Evolutionary conservation across 2,888 invertebrate genomes (phyloP), one percentile per base, ranked within the genome.

Genomic region (Teleiodes luculella): DNA sequence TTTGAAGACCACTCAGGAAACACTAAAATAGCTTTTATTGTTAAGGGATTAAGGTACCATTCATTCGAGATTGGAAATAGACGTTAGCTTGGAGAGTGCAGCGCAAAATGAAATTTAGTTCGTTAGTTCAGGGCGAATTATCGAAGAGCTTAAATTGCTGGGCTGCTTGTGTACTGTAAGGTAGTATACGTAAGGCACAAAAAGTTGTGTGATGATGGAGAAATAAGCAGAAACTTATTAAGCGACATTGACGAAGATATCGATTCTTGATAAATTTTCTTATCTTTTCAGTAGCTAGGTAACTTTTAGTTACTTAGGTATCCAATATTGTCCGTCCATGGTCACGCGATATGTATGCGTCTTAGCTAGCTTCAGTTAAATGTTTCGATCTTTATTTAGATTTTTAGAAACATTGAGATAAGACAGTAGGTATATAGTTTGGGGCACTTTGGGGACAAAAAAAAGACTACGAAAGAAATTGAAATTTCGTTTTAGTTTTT

Each of bases 211-310:
- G 79, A 80, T 83, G 83, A 83, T 78, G 78, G 71, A 77, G 74
- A 79, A 81, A 81, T 80, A 80, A 83, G 76, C 74, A 80, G 83
- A 80, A 78, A 80, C 80, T 81, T 81, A 85, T 80, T 83, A 84
- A 83, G 74, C 72, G 68, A 64, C 72, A 77, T 78, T 82, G 81
- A 80, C 80, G 78, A 80, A 80, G 76, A 83, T 82, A 77, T 80
- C 83, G 74, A 77, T 80, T 76, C 79, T 68, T 66, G 68, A 69
- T 70, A 66, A n/a, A 72, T 41, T 41, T 41, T 41, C 39, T 41
- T 41, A 41, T 41, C 11, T 16, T 20, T 37, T 37, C 18, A 14
- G n/a, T n/a, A n/a, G n/a, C n/a, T n/a, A n/a, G n/a, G n/a, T n/a
- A n/a, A n/a, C n/a, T 37, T 31, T 37, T 37, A 37, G 14, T 37